Base-by-base conservation (phyloP, 92 coral and sea anemone species). In the Phenganax stokvisi region DNA sequence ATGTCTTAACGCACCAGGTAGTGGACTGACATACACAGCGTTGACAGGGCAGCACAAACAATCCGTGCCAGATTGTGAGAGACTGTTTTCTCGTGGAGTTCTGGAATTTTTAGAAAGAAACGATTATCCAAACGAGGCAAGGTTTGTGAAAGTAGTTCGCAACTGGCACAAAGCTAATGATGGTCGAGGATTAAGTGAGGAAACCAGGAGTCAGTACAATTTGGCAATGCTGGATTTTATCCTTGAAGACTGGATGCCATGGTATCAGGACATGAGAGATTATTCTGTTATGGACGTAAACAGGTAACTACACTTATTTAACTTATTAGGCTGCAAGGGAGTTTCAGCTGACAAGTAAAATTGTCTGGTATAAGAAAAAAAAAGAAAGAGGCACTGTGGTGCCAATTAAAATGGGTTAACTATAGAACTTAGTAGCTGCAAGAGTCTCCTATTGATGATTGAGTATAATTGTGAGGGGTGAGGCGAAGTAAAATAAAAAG, bases 131-230 rank as follows among this genome's bases (percentile, higher is more conserved):
- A 54, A 70, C 3, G 86, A 84, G 25, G 89, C 84, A 25, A n/a
- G 74, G 12, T 81, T 83, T 51, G 59, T 80, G 6, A 51, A 68
- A 47, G 25, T 75, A 0, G 65, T 87, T 7, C 63, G 68, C 1
- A 74, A 90, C 55, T 87, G 89, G 90, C 93, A 85, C 77, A 83
- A 87, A 79, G 90, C 93, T 12, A 77, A 66, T 71, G 90, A 89
- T 78, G 90, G 90, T 2, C 47, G 87, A 16, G 90, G 93, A 6
- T 51, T 87, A n/a, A 37, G 16, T n/a, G 89, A 90, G 16, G 89
- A 72, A 11, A 44, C 77, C 62, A 82, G 93, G 31, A 11, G 58
- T 9, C 10, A 15, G 0, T 83, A 82, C 82, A 90, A 80, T 52
- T 13, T 20, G 16, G 81, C 52, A 25, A 87, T 90, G 90, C 56